A percentile compares a stretch with the other conserved stretches of the same genome.
These are phyloP conservation scores for Linnaemya vulpina DNA, from an alignment of 2,888 invertebrate genomes.

Conservation along the genomic window DNA sequence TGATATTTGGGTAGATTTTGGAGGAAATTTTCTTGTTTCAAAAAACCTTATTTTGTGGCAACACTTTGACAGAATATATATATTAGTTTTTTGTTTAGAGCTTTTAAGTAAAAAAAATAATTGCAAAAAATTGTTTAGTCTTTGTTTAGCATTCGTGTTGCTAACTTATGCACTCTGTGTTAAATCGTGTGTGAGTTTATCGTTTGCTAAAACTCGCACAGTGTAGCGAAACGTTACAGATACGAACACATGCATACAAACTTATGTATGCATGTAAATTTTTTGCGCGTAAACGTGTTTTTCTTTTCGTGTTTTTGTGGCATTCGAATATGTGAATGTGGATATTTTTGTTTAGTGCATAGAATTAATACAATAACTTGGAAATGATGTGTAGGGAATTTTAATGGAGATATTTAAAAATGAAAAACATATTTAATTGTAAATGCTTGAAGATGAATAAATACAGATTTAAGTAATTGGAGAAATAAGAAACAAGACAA, in stretches of 20 bases:
- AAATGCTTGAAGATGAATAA: constrained; percentile 13
- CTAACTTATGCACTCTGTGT: constrained; percentile 47
- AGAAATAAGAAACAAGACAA: background rate
- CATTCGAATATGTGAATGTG: background rate
- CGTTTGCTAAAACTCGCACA: constrained; percentile 25
- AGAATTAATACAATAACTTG: constrained; percentile 40
- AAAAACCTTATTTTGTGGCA: background rate
- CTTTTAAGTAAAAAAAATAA: constrained; percentile 30
- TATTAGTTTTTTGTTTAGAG: background rate
- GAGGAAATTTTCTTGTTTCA: background rate
- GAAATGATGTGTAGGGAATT: constrained; percentile 48
- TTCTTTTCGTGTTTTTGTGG: background rate
- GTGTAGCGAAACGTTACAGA: constrained; percentile 36
- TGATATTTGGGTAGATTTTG: background rate
- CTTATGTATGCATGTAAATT: background rate
- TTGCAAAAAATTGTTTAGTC: constrained; percentile 65
- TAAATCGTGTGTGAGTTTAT: constrained; percentile 20
- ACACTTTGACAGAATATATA: constrained; percentile 1
- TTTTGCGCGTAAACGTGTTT: constrained; percentile 55
- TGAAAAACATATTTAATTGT: constrained; percentile 8
- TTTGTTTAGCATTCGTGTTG: constrained; percentile 70
- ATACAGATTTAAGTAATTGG: constrained; percentile 25
- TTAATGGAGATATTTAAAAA: constrained; percentile 39
- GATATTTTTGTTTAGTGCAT: constrained; percentile 11
- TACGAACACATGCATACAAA: too few relatives aligned